Base-by-base conservation (phyloP, 1,140 invertebrate genomes). In the Triops cancriformis region DNA sequence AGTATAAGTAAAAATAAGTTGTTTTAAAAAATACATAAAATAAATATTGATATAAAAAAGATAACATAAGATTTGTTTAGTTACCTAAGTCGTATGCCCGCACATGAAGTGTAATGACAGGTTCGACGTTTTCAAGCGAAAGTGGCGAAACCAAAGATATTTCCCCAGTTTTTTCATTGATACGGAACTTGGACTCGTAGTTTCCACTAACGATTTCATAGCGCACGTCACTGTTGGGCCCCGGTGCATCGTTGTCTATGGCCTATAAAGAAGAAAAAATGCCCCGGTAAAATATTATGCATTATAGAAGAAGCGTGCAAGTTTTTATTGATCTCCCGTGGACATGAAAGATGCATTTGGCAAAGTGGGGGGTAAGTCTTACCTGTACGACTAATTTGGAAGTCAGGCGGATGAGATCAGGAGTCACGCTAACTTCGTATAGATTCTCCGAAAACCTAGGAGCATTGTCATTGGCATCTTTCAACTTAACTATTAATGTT, bases 381-480 rank as follows among this genome's bases (percentile, higher is more conserved):
- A 83, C 83, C 80, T 83, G 78, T 11, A 84, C 82, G n/a, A 78
- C 45, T 9, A 85, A 75, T 73, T 81, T 81, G 18, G 81, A 80
- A 51, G 79, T 82, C 27, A 85, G 82, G n/a, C 76, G 80, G 42
- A 85, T 89, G 76, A 90, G 85, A 81, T 93, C 91, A 7, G 89
- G 84, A 74, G 92, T 90, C 41, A 96, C 84, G 75, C 92, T 90
- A 80, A 94, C 94, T 82, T 95, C 91, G 83, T 96, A 96, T 1
- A 90, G 84, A 10, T 89, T 85, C 82, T 90, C 91, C 77, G 93
- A 90, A 82, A 97, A 97, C 75, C 89, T 85, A 23, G 95, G 95
- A 73, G 89, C 87, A 83, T 96, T 91, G 83, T 97, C 95, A 84
- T 97, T 97, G 23, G 95, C 90, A 85, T 96, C 94, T 78, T 93